These are phyloP conservation scores for Enteromius argenteus DNA, from an alignment of 2,797 vertebrate genomes.

Conservation along the genomic window DNA sequence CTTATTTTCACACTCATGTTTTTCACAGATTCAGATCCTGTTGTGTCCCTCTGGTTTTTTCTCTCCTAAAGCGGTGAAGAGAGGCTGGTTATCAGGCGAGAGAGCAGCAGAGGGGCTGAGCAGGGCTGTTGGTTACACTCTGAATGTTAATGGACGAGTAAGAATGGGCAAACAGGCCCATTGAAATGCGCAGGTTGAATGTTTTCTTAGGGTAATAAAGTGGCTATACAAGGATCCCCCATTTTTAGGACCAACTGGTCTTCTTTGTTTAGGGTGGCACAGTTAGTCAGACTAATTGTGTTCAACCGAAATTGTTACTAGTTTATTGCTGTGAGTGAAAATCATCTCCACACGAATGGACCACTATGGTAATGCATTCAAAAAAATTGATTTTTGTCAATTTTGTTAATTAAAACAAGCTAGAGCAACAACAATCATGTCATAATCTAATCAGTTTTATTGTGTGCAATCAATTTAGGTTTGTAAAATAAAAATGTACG, in stretches of 20 bases:
- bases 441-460: not conserved
- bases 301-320: slow-evolving; percentile 31
- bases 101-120: slow-evolving; percentile 59
- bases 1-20: slow-evolving; percentile 70
- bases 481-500: not conserved
- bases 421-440: not conserved
- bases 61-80: slow-evolving; percentile 68
- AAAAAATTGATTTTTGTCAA: not conserved
- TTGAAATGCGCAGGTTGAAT: slow-evolving; percentile 80
- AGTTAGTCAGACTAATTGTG: slow-evolving; percentile 41
- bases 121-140: slow-evolving; percentile 65
- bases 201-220: slow-evolving; percentile 84
- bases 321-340: slow-evolving; percentile 20
- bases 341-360: not conserved
- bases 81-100: slow-evolving; percentile 73
- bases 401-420: not conserved
- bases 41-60: slow-evolving; percentile 77
- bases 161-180: slow-evolving; percentile 80
- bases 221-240: slow-evolving; percentile 72
- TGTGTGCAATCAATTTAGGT: not conserved
- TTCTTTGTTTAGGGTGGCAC: slow-evolving; percentile 55
- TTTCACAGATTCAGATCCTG: slow-evolving; percentile 59
- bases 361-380: not conserved
- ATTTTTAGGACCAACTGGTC: slow-evolving; percentile 69
- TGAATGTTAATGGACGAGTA: slow-evolving; percentile 79